phyloP scores from a whole-genome alignment of 2,797 vertebrate species.

The Euphonia xanthogaster region DNA sequence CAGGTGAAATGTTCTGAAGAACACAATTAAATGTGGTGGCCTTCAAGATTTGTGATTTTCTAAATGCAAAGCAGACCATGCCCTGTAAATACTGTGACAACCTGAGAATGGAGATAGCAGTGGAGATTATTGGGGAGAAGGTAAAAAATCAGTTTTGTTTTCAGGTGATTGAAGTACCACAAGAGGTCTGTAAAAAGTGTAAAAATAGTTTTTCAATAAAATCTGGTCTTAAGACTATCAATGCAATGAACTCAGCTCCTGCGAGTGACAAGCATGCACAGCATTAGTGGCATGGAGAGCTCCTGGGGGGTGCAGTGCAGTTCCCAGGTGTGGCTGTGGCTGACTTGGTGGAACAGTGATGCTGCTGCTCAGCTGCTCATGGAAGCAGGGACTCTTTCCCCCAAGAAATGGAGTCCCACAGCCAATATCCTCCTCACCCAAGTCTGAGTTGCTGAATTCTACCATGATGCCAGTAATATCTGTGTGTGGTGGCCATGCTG shows the following conservation, averaged over 20 bases:
- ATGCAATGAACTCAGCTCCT: background rate
- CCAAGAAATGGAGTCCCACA: background rate
- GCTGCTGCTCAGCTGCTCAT: accelerated
- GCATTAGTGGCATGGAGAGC: background rate
- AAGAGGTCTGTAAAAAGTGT: background rate
- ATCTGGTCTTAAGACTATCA: background rate
- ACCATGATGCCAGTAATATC: background rate
- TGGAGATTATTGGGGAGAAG: background rate
- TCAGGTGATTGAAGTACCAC: background rate
- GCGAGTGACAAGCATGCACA: background rate
- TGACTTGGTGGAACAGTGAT: background rate
- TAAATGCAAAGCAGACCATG: background rate
- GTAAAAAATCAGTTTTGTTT: background rate
- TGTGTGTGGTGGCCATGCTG: background rate
- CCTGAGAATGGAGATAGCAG: background rate
- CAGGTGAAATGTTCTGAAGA: background rate
- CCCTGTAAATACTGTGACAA: background rate
- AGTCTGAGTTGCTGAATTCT: background rate
- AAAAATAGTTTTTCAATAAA: background rate
- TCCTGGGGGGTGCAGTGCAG: background rate
- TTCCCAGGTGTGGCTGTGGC: accelerated
- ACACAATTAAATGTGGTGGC: background rate
- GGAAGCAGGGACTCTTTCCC: background rate
- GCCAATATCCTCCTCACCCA: background rate
- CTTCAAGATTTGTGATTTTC: background rate